phyloP scores from a whole-genome alignment of 2,888 invertebrate species.

The Neoitamus cyanurus region DNA sequence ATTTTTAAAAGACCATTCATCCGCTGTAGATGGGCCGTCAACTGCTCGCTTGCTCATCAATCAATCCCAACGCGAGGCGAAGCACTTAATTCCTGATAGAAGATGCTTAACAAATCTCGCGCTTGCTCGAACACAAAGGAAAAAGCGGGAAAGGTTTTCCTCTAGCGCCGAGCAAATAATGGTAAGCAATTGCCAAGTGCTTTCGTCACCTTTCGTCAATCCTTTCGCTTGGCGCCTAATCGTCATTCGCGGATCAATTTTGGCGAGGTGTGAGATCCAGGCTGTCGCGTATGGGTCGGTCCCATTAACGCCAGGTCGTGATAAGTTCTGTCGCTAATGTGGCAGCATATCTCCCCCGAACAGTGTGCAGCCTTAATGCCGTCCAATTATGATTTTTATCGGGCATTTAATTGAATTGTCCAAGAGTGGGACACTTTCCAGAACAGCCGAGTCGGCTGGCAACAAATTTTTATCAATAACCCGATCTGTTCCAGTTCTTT shows the following conservation, averaged over 20 bases:
- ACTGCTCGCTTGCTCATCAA: neutral
- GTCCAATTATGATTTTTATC: constrained; percentile 3
- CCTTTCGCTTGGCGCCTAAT: neutral
- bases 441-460: neutral
- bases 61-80: neutral
- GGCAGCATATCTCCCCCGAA: neutral
- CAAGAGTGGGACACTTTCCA: neutral
- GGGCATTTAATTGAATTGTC: constrained; percentile 11
- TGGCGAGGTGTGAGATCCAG: neutral
- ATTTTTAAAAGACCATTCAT: neutral
- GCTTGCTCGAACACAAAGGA: neutral
- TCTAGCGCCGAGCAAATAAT: neutral
- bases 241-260: neutral
- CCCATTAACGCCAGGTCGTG: neutral
- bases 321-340: neutral
- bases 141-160: neutral
- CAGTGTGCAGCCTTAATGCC: neutral
- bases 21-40: neutral
- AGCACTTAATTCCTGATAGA: neutral
- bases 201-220: neutral
- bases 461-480: constrained; percentile 14
- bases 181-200: neutral
- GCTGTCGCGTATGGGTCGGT: neutral
- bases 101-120: neutral
- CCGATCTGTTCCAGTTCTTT: constrained; percentile 15